Evolutionary conservation across 1,140 invertebrate species (phyloP).

Genomic region (Drosophila sturtevanti): DNA sequence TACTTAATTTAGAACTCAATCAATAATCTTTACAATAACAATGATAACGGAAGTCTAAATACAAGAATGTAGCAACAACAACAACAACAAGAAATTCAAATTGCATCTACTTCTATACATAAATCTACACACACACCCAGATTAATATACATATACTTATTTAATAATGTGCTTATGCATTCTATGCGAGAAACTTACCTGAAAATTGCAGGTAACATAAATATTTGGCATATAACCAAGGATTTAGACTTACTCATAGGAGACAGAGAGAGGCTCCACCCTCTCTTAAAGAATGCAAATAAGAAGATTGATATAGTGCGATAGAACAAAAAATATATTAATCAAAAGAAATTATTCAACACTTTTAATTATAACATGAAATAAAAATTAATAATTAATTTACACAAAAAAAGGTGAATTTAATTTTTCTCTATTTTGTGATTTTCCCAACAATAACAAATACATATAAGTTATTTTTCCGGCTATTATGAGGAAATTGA

Average conservation of each 20-base stretch:
- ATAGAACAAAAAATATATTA: conserved; percentile 38
- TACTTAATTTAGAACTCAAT: conserved; percentile 22
- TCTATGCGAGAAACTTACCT: conserved; percentile 14
- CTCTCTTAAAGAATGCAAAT: too few species aligned
- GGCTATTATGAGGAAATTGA: conserved; percentile 46
- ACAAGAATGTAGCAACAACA: background rate
- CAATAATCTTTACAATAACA: conserved; percentile 43
- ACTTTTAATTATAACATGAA: background rate
- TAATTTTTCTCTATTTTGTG: conserved; percentile 5
- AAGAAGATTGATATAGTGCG: conserved; percentile 16
- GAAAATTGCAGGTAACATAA: conserved; percentile 60
- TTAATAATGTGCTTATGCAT: background rate
- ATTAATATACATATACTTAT: background rate
- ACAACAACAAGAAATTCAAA: conserved; percentile 8
- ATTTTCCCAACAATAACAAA: conserved; percentile 34
- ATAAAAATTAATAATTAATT: background rate
- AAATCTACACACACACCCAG: background rate
- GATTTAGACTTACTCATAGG: conserved; percentile 18
- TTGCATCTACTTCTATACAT: background rate
- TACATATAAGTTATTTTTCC: conserved; percentile 39
- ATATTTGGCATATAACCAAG: conserved; percentile 27
- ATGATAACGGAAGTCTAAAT: conserved; percentile 16
- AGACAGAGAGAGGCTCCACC: background rate
- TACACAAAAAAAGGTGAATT: conserved; percentile 13
- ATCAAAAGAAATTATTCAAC: conserved; percentile 68